A percentile compares a stretch with the other conserved stretches of the same genome.
Conservation (phyloP, 2,888 invertebrate species). For the Druceiella hillmani region DNA sequence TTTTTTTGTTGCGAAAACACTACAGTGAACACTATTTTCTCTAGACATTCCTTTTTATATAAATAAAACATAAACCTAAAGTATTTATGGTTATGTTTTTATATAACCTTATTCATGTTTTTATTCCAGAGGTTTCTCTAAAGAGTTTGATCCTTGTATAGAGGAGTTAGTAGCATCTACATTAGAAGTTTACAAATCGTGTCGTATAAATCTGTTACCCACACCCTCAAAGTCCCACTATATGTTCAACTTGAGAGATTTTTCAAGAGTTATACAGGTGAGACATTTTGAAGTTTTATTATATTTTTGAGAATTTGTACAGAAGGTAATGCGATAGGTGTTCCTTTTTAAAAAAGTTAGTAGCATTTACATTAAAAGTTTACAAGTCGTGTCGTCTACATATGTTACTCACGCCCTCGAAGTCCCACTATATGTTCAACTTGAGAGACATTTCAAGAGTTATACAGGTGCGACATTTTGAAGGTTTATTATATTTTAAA, state of each 20-base stretch:
- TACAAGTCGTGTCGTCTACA: constrained; percentile 79
- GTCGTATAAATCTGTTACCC: constrained; percentile 76
- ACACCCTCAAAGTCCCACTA: constrained; percentile 94
- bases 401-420: constrained; percentile 86
- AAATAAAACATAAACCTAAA: constrained; percentile 1
- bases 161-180: constrained; percentile 85
- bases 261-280: constrained; percentile 85
- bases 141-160: constrained; percentile 90
- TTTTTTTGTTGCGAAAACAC: no score
- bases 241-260: constrained; percentile 90
- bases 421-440: constrained; percentile 94
- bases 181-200: constrained; percentile 79
- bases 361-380: constrained; percentile 77
- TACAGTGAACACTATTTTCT: no score
- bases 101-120: no score
- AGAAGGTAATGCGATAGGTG: no score
- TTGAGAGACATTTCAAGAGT: constrained; percentile 91
- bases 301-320: no score
- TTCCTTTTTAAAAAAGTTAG: no score
- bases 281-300: no score
- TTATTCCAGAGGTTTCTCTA: constrained; percentile 76
- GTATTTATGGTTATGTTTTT: no score
- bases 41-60: no score
- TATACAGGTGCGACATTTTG: constrained; percentile 77
- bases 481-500: no score